Evolutionary conservation across 2,113 vertebrate genomes (phyloP), one percentile per base, ranked within the genome.

Genomic region (Caranx melampygus): DNA sequence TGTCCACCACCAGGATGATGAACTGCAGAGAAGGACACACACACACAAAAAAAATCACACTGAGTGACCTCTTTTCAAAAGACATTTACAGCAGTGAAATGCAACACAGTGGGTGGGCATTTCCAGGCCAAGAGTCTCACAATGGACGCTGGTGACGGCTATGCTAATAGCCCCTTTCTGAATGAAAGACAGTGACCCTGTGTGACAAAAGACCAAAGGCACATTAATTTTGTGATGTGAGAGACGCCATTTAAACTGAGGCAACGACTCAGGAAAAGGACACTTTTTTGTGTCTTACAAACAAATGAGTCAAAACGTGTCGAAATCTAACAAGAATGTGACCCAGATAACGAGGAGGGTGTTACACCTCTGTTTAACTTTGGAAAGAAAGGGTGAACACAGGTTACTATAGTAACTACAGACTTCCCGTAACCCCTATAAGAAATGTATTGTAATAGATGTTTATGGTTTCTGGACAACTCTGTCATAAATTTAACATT

Each of bases 1-100:
- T 99, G 95, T 99, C 98, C 94, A 99, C 98, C 90, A 99, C 98
- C 81, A 99, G 95, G 60, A 99, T 99, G 81, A 99, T 97, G 93
- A 99, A 99, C 98, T 99, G 92, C 34, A 57, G 11, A 66, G 57
- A 10, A 31, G 67, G 44, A 64, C 0, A 7, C 2, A 20, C 26
- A 26, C 26, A 26, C 26, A 26, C 1, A 10, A 40, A 51, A n/a
- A n/a, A 65, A 66, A 74, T 44, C 58, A 75, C 55, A 81, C 64
- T 45, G 6, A 87, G 49, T 2, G 49, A 64, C 64, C 72, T 54
- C 57, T 67, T 79, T 88, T 60, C 61, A 86, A 73, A 79, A 64
- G 65, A 34, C 34, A 34, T 84, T 83, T 69, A 82, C 67, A 83
- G 71, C 54, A 81, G 34, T 52, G 6, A 71, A 75, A 81, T 61